Base-by-base conservation (phyloP, 1,140 invertebrate species). In the Matsumurasca onukii region DNA sequence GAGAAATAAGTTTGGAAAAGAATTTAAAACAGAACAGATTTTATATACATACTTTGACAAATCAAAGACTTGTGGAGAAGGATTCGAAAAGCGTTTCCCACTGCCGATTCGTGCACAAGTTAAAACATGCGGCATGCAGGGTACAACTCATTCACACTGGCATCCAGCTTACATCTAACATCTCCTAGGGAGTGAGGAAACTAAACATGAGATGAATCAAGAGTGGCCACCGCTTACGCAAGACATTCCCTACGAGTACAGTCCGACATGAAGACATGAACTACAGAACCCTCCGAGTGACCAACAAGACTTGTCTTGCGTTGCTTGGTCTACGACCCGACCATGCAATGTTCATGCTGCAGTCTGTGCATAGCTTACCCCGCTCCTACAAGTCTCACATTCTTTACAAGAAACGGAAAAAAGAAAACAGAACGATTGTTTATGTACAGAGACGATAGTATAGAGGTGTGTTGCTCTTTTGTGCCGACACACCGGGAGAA, bases 321-420 rank as follows among this genome's bases (percentile, higher is more conserved):
- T 51, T 51, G 13, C 24, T 68, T 68, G 64, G 64, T 66, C 31
- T 55, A 69, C 68, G 59, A 48, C 45, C 51, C 30, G 61, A 31
- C n/a, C n/a, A n/a, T n/a, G n/a, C n/a, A 20, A 15, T 55, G 20
- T 71, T 72, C 72, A 73, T 75, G 73, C 73, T 73, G 73, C 73
- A 72, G 72, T 73, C 73, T 72, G 73, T 74, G 73, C 73, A 72
- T 69, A 66, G 66, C 59, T 61, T 51, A 63, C 51, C 67, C 64
- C 55, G 63, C 71, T 73, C 66, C 70, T 68, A 59, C 72, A 73
- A 73, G 73, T 72, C 72, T 61, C 59, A 20, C 31, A 39, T 61
- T 55, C 20, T 25, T 68, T 63, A 29, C 31, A 63, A 20, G 61
- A 63, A 63, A 63, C 27, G 61, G 27, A 45, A 63, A 63, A 63